Evolutionary conservation across 2,797 vertebrate species (phyloP).

Genomic region (Premnoplex brunnescens): DNA sequence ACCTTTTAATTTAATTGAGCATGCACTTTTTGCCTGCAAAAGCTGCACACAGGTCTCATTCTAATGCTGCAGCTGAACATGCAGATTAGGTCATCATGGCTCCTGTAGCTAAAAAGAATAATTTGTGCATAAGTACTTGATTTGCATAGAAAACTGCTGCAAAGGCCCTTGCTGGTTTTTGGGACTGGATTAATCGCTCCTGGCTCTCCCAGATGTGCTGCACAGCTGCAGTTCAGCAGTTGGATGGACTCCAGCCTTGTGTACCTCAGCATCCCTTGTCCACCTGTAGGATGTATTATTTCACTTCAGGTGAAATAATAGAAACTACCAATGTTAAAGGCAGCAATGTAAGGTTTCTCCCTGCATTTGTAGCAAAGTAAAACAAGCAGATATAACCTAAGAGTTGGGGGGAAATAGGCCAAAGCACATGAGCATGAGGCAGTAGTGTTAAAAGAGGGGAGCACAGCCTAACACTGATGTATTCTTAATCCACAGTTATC

Average conservation of each 20-base stretch:
- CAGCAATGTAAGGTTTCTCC: not conserved
- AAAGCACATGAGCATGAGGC: not conserved
- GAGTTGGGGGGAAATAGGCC: not conserved
- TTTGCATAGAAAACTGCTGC: not conserved
- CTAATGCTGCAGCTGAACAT: not conserved
- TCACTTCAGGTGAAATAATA: not conserved
- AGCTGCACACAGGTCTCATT: not conserved
- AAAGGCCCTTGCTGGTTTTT: not conserved
- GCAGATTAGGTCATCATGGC: not conserved
- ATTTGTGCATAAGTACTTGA: not conserved
- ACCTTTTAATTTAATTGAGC: not conserved
- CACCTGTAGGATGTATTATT: not conserved
- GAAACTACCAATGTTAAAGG: not conserved
- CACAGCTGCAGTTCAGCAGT: not conserved
- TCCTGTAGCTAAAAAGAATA: not conserved
- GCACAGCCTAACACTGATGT: not conserved
- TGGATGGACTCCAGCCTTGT: not conserved
- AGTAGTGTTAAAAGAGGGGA: not conserved
- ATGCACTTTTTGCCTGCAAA: not conserved
- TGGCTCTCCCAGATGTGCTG: not conserved
- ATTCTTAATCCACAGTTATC: slow-evolving; percentile 40
- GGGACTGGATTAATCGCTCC: not conserved
- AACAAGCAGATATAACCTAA: not conserved
- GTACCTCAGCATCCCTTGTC: not conserved
- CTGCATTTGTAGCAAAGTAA: not conserved